Conservation (phyloP, 2,113 vertebrate genomes). For the Cyphomyrus discorhynchus region DNA sequence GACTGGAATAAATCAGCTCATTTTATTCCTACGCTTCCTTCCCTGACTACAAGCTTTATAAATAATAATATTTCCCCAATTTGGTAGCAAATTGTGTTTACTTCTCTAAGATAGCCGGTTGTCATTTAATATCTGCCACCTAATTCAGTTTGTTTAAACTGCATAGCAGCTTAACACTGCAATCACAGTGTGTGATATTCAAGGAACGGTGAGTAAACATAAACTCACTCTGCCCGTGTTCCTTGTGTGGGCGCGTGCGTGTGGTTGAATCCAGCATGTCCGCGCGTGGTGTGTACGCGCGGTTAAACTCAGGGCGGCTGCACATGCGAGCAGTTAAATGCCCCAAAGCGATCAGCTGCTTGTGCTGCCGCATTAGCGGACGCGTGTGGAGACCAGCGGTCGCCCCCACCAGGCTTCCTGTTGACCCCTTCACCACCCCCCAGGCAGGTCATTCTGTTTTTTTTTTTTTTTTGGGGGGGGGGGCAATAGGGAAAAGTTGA, state of each 20-base stretch:
- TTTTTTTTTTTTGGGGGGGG: not conserved
- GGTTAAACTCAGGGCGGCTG: not conserved
- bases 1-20: not conserved
- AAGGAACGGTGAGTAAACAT: not conserved
- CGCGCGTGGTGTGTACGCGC: not conserved
- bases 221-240: not conserved
- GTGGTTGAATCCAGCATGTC: not conserved
- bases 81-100: not conserved
- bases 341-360: not conserved
- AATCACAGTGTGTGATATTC: not conserved
- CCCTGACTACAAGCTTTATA: not conserved
- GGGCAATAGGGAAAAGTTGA: not conserved
- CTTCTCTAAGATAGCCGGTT: not conserved
- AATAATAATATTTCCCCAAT: not conserved
- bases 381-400: too few species aligned
- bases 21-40: not conserved
- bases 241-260: not conserved
- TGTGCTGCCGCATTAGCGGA: not conserved
- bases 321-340: not conserved
- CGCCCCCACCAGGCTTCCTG: not conserved
- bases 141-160: not conserved
- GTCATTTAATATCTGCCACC: not conserved
- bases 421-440: not conserved
- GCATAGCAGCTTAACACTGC: not conserved
- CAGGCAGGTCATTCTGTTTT: not conserved